Evolutionary conservation across 1,140 invertebrate genomes (phyloP), one percentile per base, ranked within the genome.

Genomic region (Leguminivora glycinivorella): DNA sequence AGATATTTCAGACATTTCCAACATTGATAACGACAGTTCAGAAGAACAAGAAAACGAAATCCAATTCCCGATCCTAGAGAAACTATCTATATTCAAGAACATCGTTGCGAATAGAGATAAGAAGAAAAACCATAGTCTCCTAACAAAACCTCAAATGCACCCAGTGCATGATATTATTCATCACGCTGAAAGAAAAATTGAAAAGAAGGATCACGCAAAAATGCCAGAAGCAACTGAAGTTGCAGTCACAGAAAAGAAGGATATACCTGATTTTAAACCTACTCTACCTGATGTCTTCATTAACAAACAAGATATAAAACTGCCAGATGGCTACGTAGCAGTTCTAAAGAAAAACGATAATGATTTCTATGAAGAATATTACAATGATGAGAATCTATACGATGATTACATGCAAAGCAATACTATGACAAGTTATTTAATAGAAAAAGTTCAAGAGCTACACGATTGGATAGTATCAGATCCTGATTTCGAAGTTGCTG

Each of bases 361-460:
- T 52, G 79, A 86, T 68, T 63, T 63, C n/a, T 87, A 87, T 25
- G 80, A 88, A 56, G 85, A 90, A 56, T 88, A 88, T 63, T 91
- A 89, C 68, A 84, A 89, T 29, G 85, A 91, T 67, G 83, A 88
- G 1, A 89, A 89, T 56, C 58, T 90, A 0, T 91, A 90, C 22
- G 85, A 89, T 22, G 88, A 91, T 72, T 91, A 91, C 38, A 84
- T 90, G 78, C 79, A 90, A 78, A 89, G 87, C 26, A 90, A 89
- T 17, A 79, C 85, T 0, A 89, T 91, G 86, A 89, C 85, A 0
- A 89, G 76, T 74, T 91, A 91, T 68, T 73, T 91, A 17, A 89
- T 91, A 47, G 89, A 93, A 70, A 90, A 93, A 71, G 82, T 93
- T 0, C 90, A 92, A 60, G 92, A 93, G 17, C 60, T 93, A 0